phyloP scores from a whole-genome alignment of 2,113 vertebrate species.

The Gallinago undulata region DNA sequence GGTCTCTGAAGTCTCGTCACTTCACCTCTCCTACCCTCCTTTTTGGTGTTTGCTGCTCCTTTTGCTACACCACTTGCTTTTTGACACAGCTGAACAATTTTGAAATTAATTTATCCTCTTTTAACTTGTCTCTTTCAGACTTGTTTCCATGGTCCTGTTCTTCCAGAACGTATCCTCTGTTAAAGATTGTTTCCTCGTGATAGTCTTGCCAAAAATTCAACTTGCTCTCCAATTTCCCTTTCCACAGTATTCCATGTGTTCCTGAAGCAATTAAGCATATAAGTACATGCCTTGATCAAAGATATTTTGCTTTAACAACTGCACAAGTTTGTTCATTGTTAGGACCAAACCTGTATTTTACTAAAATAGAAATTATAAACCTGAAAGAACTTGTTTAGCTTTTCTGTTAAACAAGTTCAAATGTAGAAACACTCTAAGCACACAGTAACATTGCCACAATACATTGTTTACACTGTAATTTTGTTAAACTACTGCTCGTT shows the following conservation, averaged over 20 bases:
- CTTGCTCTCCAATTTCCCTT: background rate
- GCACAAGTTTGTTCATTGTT: background rate
- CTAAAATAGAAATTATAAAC: background rate
- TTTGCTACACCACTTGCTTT: background rate
- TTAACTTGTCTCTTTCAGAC: background rate
- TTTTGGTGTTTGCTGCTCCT: background rate
- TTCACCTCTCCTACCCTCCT: background rate
- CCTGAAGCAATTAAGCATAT: background rate
- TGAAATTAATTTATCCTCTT: background rate
- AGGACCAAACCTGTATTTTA: background rate
- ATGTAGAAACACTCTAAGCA: background rate
- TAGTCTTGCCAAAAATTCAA: background rate
- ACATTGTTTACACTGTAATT: background rate
- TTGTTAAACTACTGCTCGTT: background rate
- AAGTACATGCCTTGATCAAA: background rate
- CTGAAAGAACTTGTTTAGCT: background rate
- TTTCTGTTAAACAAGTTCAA: background rate
- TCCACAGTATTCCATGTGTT: background rate
- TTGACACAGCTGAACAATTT: background rate
- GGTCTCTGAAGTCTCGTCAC: background rate
- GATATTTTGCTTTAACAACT: background rate
- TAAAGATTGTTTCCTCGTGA: background rate
- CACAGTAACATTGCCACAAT: background rate
- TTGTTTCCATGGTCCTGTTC: background rate
- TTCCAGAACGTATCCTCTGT: background rate